phyloP scores from a whole-genome alignment of 2,797 vertebrate genomes.

The Serranus cabrilla region DNA sequence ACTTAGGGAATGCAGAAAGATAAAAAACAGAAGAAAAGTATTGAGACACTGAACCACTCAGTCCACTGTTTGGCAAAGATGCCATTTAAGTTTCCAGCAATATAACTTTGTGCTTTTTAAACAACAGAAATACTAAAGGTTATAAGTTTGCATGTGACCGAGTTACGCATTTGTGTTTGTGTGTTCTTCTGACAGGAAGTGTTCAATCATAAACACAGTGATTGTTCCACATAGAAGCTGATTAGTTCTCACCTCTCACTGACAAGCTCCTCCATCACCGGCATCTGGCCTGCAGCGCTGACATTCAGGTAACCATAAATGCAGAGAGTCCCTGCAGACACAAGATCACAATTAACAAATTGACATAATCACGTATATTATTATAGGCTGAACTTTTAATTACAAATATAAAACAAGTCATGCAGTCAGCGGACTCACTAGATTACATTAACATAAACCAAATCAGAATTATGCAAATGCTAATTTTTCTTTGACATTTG shows the following conservation, averaged over 20 bases:
- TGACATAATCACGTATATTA: slow-evolving; percentile 18
- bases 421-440: neutral
- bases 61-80: neutral
- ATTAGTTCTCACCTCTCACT: slow-evolving; percentile 76
- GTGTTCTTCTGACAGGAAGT: neutral
- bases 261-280: slow-evolving; percentile 81
- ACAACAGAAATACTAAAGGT: neutral
- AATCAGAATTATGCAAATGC: slow-evolving; percentile 36
- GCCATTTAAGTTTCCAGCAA: no score
- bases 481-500: slow-evolving; percentile 47
- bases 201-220: slow-evolving; percentile 3
- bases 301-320: slow-evolving; percentile 82
- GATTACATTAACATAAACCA: slow-evolving; percentile 55
- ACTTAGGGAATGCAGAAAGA: neutral
- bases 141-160: neutral
- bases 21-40: neutral
- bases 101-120: no score
- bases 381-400: slow-evolving; percentile 36
- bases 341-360: slow-evolving; percentile 33
- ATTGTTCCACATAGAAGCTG: slow-evolving; percentile 5
- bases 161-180: neutral
- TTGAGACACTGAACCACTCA: neutral
- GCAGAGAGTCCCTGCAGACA: slow-evolving; percentile 75
- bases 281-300: slow-evolving; percentile 81
- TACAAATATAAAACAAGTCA: slow-evolving; percentile 12